These are phyloP conservation scores for Tinamus major DNA, from an alignment of 2,797 vertebrate species.

Conservation along the genomic window DNA sequence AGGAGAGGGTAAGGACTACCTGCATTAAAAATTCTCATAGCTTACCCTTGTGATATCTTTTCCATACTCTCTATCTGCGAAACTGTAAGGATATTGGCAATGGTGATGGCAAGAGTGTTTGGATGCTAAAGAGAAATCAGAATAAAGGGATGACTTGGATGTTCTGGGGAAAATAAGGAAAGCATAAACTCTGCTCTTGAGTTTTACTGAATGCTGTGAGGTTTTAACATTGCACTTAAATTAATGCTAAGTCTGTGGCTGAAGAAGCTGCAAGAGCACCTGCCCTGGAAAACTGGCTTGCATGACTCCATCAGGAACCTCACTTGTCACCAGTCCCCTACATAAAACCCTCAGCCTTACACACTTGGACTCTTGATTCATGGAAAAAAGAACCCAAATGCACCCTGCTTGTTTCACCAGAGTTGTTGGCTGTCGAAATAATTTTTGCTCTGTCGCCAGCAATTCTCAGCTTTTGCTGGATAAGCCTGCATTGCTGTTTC, in stretches of 20 bases:
- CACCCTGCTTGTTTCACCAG: neutral
- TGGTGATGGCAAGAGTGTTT: neutral
- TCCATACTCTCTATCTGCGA: neutral
- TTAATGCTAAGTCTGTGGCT: neutral
- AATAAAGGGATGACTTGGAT: neutral
- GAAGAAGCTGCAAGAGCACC: neutral
- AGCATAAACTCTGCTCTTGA: neutral
- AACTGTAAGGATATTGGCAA: neutral
- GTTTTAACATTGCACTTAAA: neutral
- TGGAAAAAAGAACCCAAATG: neutral
- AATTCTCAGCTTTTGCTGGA: neutral
- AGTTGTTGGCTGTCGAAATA: constrained; percentile 4
- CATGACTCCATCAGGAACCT: neutral
- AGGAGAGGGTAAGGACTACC: neutral
- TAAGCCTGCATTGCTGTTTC: constrained; percentile 29
- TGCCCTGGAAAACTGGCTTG: neutral
- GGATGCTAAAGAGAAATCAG: neutral
- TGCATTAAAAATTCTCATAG: neutral
- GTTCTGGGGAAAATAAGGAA: neutral
- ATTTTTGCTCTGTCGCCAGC: neutral
- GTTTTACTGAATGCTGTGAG: neutral
- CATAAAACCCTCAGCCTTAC: neutral
- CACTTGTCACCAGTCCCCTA: neutral
- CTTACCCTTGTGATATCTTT: neutral
- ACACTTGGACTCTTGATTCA: neutral